Conservation (phyloP, 2,888 invertebrate genomes). For the Ypsolopha scabrella region DNA sequence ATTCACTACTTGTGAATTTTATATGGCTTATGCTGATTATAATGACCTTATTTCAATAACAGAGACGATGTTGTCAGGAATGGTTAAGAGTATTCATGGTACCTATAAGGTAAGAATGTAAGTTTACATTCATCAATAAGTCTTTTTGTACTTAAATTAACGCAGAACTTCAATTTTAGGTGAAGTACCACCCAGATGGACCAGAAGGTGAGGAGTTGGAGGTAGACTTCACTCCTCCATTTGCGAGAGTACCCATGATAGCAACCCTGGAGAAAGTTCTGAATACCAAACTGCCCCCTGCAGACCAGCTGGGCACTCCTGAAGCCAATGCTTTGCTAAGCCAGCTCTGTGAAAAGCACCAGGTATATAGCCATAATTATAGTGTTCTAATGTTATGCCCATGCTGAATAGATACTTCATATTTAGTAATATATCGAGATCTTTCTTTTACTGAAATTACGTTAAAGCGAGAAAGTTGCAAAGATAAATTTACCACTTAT, state of each 20-base stretch:
- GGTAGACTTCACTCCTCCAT: slow-evolving; percentile 98
- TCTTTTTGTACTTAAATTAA: neutral
- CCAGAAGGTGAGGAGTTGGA: slow-evolving; percentile 83
- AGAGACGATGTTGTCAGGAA: slow-evolving; percentile 91
- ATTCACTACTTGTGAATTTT: slow-evolving; percentile 99
- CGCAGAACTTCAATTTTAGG: slow-evolving; percentile 24
- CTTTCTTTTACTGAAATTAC: too few species aligned
- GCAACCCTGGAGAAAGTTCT: slow-evolving; percentile 87
- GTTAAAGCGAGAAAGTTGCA: neutral
- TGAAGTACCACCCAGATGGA: slow-evolving; percentile 92
- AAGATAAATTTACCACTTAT: neutral
- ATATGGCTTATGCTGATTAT: slow-evolving; percentile 99
- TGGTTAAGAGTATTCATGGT: slow-evolving; percentile 94
- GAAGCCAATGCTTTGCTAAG: slow-evolving; percentile 83
- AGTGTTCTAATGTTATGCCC: too few species aligned
- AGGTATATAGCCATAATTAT: slow-evolving; percentile 24
- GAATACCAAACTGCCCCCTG: slow-evolving; percentile 78
- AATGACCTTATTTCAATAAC: slow-evolving; percentile 94
- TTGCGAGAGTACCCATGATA: slow-evolving; percentile 92
- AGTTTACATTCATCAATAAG: neutral
- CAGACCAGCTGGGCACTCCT: slow-evolving; percentile 74
- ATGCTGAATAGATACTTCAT: too few species aligned
- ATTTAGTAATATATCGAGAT: too few species aligned
- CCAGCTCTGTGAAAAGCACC: slow-evolving; percentile 82
- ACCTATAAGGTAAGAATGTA: slow-evolving; percentile 79